phyloP scores from a whole-genome alignment of 2,113 vertebrate genomes.

The Tauraco erythrolophus region DNA sequence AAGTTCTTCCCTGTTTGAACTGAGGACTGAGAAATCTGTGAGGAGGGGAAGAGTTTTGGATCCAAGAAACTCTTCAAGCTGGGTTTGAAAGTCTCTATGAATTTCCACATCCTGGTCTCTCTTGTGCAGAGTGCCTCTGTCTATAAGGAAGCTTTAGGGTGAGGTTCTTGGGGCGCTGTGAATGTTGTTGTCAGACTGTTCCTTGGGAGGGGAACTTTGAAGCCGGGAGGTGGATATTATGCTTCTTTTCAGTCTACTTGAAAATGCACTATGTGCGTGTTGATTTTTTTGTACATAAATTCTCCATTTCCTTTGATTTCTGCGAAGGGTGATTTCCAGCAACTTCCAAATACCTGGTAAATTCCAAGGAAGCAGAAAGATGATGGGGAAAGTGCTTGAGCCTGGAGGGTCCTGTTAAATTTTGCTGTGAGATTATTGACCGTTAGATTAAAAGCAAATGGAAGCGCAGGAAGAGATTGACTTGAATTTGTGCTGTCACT shows the following conservation, averaged over 20 bases:
- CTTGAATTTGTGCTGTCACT: background rate
- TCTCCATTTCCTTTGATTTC: background rate
- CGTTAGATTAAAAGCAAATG: background rate
- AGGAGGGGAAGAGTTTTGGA: background rate
- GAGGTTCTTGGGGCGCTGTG: background rate
- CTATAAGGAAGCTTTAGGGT: background rate
- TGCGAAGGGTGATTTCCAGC: background rate
- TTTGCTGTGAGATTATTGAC: background rate
- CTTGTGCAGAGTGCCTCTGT: background rate
- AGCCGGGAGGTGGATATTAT: background rate
- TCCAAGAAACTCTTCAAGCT: background rate
- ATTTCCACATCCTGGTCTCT: background rate
- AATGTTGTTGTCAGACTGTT: background rate
- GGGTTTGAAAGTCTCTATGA: background rate
- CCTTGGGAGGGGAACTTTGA: background rate
- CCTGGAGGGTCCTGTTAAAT: background rate
- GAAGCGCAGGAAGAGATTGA: background rate
- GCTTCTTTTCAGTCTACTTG: background rate
- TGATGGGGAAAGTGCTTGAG: background rate
- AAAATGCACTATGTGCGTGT: accelerated
- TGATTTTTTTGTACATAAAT: background rate
- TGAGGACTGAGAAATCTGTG: background rate
- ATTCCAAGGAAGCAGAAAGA: background rate
- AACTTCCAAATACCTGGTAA: background rate
- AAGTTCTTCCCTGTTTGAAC: background rate